phyloP scores from a whole-genome alignment of 2,797 vertebrate genomes.

The Pangasius djambal region DNA sequence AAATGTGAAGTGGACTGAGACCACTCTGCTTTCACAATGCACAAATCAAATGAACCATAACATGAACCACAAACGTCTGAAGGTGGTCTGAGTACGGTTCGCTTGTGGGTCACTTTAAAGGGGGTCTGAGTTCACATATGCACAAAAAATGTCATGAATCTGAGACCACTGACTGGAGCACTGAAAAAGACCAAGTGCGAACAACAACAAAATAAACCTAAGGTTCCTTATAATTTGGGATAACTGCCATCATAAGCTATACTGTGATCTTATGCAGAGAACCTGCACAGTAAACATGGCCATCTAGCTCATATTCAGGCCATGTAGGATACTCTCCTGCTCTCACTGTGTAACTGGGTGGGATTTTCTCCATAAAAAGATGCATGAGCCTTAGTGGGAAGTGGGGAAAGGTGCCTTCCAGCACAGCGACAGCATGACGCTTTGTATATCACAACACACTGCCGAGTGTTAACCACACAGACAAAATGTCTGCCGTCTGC shows the following conservation, averaged over 20 bases:
- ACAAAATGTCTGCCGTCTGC: constrained; percentile 63
- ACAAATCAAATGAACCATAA: background rate
- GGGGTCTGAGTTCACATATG: background rate
- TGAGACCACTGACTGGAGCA: background rate
- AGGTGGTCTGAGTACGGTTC: background rate
- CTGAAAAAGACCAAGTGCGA: background rate
- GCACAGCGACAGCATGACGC: background rate
- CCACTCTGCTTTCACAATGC: background rate
- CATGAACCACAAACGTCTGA: background rate
- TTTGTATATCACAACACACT: constrained; percentile 32
- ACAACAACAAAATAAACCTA: no score
- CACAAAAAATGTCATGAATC: background rate
- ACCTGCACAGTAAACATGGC: background rate
- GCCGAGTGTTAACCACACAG: constrained; percentile 65
- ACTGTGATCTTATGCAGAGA: background rate
- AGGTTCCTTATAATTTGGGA: background rate
- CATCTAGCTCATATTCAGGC: background rate
- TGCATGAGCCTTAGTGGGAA: constrained; percentile 1
- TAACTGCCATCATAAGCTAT: background rate
- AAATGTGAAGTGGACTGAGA: background rate
- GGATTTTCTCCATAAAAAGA: constrained; percentile 14
- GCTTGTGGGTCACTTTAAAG: background rate
- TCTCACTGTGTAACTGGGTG: background rate
- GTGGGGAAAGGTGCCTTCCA: constrained; percentile 13
- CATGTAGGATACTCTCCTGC: background rate